Percentiles rank a stretch among this genome's conserved stretches.
These are phyloP conservation scores for Prochilodus magdalenae DNA, from an alignment of 2,113 vertebrate genomes.

Conservation along the genomic window DNA sequence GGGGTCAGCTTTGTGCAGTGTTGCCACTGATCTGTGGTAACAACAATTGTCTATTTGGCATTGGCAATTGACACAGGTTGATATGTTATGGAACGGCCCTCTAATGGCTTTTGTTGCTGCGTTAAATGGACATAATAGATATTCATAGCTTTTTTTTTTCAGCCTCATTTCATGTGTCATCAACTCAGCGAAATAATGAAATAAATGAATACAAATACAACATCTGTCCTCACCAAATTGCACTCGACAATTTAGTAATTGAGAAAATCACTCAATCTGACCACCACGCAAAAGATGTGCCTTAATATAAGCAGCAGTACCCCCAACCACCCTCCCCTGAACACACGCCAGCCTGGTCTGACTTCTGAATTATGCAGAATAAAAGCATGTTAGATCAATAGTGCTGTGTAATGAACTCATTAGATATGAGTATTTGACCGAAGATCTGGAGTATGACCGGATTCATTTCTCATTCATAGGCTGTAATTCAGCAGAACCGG, in stretches of 20 bases:
- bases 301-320: background rate
- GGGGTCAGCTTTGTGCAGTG: constrained; percentile 28
- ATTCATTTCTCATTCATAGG: constrained; percentile 1
- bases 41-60: constrained; percentile 22
- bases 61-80: constrained; percentile 24
- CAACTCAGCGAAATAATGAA: constrained; percentile 41
- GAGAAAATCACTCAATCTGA: constrained; percentile 51
- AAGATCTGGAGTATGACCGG: background rate
- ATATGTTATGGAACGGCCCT: constrained; percentile 33
- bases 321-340: constrained; percentile 29
- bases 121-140: constrained; percentile 48
- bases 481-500: background rate
- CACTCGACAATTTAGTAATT: constrained; percentile 49
- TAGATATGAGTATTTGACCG: constrained; percentile 10
- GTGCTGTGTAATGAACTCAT: constrained; percentile 1
- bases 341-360: constrained; percentile 32
- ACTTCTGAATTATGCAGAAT: constrained; percentile 11
- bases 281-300: constrained; percentile 38
- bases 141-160: constrained; percentile 38
- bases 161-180: constrained; percentile 51
- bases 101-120: constrained; percentile 37
- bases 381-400: constrained; percentile 17
- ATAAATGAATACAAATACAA: constrained; percentile 54
- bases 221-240: constrained; percentile 52
- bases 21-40: constrained; percentile 19